Evolutionary conservation across 1,140 invertebrate species (phyloP).

Genomic region (Brachionus plicatilis): DNA sequence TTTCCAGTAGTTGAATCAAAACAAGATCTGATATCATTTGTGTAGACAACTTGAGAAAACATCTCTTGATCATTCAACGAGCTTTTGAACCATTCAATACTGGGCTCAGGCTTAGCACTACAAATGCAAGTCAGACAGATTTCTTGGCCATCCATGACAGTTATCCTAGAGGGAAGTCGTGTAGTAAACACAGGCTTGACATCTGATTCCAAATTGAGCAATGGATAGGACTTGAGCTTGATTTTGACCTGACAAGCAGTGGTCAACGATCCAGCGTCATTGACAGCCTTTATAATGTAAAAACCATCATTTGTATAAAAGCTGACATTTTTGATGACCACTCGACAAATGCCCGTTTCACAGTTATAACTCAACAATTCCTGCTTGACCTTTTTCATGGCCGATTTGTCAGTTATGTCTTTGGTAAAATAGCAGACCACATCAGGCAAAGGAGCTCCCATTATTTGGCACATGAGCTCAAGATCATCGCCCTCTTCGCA

Average conservation of each 20-base stretch:
- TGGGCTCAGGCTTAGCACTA: conserved; percentile 10
- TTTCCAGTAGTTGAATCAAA: conserved; percentile 27
- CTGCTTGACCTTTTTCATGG: background rate
- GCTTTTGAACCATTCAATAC: conserved; percentile 33
- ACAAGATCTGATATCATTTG: conserved; percentile 16
- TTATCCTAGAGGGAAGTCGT: background rate
- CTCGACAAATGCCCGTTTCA: conserved; percentile 17
- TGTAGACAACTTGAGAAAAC: background rate
- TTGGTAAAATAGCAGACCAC: conserved; percentile 22
- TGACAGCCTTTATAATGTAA: conserved; percentile 6
- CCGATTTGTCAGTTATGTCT: conserved; percentile 17
- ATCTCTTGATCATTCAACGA: background rate
- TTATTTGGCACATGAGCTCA: conserved; percentile 38
- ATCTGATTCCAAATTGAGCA: conserved; percentile 9
- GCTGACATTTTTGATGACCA: background rate
- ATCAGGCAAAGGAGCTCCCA: conserved; percentile 35
- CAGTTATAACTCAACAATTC: background rate
- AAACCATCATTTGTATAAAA: conserved; percentile 10
- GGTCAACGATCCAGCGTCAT: conserved; percentile 18
- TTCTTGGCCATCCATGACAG: conserved; percentile 38
- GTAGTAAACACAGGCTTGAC: background rate
- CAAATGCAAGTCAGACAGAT: conserved; percentile 7
- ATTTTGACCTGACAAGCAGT: conserved; percentile 14
- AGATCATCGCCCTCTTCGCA: conserved; percentile 33
- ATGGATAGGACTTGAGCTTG: conserved; percentile 17